phyloP scores from a whole-genome alignment of 2,888 invertebrate genomes.

The Julus scanicus region DNA sequence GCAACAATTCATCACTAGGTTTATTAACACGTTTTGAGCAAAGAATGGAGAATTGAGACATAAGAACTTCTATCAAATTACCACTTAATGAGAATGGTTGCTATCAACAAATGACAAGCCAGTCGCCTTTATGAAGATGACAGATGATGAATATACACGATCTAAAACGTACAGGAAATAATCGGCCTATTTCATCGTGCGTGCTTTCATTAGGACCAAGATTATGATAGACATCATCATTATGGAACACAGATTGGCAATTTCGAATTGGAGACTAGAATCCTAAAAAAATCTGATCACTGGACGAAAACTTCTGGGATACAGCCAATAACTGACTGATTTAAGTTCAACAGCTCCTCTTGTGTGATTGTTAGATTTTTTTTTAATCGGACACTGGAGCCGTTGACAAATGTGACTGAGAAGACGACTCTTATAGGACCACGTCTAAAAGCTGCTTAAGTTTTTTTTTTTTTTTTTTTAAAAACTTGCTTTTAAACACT shows the following conservation, averaged over 20 bases:
- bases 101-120: not conserved
- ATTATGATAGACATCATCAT: not conserved
- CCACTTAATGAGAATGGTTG: not conserved
- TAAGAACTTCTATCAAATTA: not conserved
- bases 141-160: not conserved
- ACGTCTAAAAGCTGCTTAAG: too few relatives aligned
- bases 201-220: not conserved
- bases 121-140: not conserved
- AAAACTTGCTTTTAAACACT: too few relatives aligned
- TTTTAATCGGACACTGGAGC: too few relatives aligned
- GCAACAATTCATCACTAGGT: not conserved
- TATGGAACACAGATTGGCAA: not conserved
- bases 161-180: not conserved
- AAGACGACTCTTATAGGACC: too few relatives aligned
- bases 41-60: not conserved
- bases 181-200: not conserved
- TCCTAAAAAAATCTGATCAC: not conserved
- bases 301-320: not conserved
- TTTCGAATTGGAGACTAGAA: not conserved
- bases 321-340: not conserved
- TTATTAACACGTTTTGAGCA: not conserved
- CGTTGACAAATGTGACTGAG: too few relatives aligned
- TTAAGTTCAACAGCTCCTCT: not conserved
- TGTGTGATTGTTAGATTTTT: too few relatives aligned
- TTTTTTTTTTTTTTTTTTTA: too few relatives aligned